A percentile compares a stretch with the other conserved stretches of the same genome.
phyloP scores from a whole-genome alignment of 2,113 vertebrate genomes.

The Siphamia tubifer region DNA sequence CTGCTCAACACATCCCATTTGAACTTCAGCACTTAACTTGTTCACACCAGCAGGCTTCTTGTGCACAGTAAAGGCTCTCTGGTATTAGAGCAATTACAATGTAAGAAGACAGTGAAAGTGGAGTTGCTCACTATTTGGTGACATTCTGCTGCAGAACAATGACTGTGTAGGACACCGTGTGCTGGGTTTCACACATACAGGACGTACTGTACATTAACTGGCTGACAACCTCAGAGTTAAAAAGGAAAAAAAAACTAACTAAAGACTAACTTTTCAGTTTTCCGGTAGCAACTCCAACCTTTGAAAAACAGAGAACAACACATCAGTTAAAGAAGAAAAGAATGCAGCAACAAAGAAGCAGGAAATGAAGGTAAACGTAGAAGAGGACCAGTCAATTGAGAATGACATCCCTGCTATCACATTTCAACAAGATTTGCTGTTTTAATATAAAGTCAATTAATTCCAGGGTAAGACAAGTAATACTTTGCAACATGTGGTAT shows the following conservation, averaged over 20 bases:
- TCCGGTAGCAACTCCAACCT: constrained; percentile 22
- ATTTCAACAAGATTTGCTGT: constrained; percentile 71
- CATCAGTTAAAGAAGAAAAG: constrained; percentile 1
- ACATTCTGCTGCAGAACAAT: constrained; percentile 5
- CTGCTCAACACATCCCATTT: not conserved
- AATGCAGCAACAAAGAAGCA: constrained; percentile 35
- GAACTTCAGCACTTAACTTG: not conserved
- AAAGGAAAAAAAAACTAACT: too few species aligned
- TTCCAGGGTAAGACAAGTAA: constrained; percentile 50
- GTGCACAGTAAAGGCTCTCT: not conserved
- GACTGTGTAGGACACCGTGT: not conserved
- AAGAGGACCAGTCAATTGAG: constrained; percentile 36
- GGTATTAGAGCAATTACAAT: not conserved
- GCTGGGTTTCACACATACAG: too few species aligned
- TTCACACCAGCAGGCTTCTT: not conserved
- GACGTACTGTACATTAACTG: not conserved
- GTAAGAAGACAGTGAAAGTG: not conserved
- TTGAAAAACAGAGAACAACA: not conserved
- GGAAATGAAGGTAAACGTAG: constrained; percentile 38
- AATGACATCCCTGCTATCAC: constrained; percentile 45
- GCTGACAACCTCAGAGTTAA: constrained; percentile 12
- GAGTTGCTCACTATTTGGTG: too few species aligned
- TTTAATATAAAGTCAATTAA: constrained; percentile 70
- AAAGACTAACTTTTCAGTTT: too few species aligned
- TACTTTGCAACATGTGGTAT: constrained; percentile 55